Conservation (phyloP, 2,113 vertebrate species). For the Pogonocichla stellata region DNA sequence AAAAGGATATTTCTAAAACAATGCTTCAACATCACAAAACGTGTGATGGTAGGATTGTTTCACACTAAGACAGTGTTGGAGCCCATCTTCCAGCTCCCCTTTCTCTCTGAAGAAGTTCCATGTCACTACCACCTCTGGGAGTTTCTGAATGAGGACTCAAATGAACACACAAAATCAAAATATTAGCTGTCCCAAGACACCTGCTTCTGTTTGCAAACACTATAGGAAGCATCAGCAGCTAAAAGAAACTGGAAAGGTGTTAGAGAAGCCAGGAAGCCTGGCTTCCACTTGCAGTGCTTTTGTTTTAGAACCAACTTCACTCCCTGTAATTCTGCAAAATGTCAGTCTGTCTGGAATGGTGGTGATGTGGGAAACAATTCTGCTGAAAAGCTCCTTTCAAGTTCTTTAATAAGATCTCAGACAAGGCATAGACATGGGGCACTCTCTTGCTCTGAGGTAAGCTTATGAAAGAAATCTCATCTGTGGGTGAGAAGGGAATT, state of each 20-base stretch:
- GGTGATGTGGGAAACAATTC: slow-evolving; percentile 24
- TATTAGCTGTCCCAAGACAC: not conserved
- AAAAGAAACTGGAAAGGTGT: not conserved
- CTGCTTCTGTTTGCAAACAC: not conserved
- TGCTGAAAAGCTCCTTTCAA: slow-evolving; percentile 38
- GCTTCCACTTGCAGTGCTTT: not conserved
- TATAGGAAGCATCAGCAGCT: not conserved
- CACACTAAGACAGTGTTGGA: not conserved
- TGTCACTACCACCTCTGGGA: not conserved
- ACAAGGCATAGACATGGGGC: not conserved
- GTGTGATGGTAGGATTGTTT: not conserved
- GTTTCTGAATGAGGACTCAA: not conserved
- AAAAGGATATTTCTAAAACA: not conserved
- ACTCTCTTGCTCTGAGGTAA: slow-evolving; percentile 42
- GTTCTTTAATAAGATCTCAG: slow-evolving; percentile 24
- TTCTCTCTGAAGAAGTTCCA: not conserved
- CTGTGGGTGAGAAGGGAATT: slow-evolving; percentile 19
- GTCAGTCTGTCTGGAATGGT: slow-evolving; percentile 4
- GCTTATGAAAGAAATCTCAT: slow-evolving; percentile 22
- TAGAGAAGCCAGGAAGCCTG: not conserved
- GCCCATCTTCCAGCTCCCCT: not conserved
- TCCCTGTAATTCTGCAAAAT: slow-evolving; percentile 28
- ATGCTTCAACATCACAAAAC: not conserved
- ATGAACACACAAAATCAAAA: not conserved
- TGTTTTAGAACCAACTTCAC: not conserved